A percentile compares a stretch with the other conserved stretches of the same genome.
Evolutionary conservation across 2,888 invertebrate genomes (phyloP).

Genomic region (Acanthopleura granulata): DNA sequence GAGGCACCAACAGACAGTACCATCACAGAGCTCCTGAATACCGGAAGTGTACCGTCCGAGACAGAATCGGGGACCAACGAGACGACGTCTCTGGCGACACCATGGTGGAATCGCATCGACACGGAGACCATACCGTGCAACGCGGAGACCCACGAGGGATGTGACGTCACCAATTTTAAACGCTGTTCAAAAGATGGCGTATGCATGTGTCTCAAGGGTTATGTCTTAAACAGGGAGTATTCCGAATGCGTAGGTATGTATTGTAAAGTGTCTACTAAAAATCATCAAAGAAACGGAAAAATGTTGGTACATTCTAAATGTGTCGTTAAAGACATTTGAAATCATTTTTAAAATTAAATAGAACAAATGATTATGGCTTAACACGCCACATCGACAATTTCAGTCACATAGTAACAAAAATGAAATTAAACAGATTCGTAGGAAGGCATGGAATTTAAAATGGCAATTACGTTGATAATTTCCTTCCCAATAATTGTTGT

Average conservation of each 20-base stretch:
- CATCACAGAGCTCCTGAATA: background rate
- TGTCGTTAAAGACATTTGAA: too few relatives aligned
- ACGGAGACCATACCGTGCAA: slow-evolving; percentile 25
- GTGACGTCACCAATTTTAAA: slow-evolving; percentile 33
- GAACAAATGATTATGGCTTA: too few relatives aligned
- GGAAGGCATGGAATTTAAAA: too few relatives aligned
- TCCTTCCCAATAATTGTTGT: too few relatives aligned
- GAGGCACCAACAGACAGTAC: background rate
- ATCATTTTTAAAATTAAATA: too few relatives aligned
- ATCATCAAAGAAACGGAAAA: too few relatives aligned
- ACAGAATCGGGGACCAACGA: background rate
- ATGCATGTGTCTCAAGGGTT: slow-evolving; percentile 35
- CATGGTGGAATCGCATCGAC: background rate
- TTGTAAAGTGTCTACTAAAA: background rate
- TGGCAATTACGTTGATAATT: too few relatives aligned
- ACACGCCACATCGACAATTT: too few relatives aligned
- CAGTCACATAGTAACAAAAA: too few relatives aligned
- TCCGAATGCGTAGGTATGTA: slow-evolving; percentile 30
- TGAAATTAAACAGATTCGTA: too few relatives aligned
- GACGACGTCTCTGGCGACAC: background rate
- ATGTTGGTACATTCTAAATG: too few relatives aligned
- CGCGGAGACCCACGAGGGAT: slow-evolving; percentile 29
- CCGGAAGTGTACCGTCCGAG: background rate
- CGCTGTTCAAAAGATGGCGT: slow-evolving; percentile 29
- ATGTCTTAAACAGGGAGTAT: slow-evolving; percentile 21